phyloP scores from a whole-genome alignment of 2,797 vertebrate species.

The Galago senegalensis region DNA sequence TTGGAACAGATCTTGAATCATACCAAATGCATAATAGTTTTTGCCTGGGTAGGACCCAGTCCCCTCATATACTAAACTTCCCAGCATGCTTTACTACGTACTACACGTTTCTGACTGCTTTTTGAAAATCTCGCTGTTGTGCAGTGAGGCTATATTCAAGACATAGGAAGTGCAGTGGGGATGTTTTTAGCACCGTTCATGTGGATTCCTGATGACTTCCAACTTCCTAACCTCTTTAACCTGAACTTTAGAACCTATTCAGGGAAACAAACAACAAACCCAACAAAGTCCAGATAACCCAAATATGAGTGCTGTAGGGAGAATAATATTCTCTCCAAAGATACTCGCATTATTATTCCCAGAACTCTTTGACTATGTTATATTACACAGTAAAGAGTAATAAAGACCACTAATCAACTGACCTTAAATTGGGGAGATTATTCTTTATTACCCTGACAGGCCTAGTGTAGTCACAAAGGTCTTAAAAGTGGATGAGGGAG shows the following conservation, averaged over 20 bases:
- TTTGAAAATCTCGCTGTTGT: background rate
- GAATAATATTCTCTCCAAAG: background rate
- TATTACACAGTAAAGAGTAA: background rate
- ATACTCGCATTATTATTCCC: background rate
- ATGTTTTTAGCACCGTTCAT: background rate
- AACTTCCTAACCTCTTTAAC: background rate
- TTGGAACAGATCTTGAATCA: background rate
- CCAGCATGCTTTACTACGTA: background rate
- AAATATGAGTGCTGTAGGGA: background rate
- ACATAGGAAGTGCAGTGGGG: background rate
- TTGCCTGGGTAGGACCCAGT: background rate
- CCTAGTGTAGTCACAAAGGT: background rate
- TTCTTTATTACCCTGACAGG: background rate
- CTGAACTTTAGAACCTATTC: background rate
- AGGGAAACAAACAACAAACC: background rate
- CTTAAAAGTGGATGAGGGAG: background rate
- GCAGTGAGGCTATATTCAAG: background rate
- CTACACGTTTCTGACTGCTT: background rate
- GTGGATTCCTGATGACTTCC: background rate
- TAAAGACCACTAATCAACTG: background rate
- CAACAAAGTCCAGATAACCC: background rate
- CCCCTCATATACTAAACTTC: background rate
- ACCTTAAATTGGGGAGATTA: slow-evolving; percentile 10
- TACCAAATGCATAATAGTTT: background rate
- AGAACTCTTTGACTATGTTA: background rate